A percentile compares a stretch with the other conserved stretches of the same genome.
Conservation (phyloP, 1,140 invertebrate species). For the Subanguina moxae region DNA sequence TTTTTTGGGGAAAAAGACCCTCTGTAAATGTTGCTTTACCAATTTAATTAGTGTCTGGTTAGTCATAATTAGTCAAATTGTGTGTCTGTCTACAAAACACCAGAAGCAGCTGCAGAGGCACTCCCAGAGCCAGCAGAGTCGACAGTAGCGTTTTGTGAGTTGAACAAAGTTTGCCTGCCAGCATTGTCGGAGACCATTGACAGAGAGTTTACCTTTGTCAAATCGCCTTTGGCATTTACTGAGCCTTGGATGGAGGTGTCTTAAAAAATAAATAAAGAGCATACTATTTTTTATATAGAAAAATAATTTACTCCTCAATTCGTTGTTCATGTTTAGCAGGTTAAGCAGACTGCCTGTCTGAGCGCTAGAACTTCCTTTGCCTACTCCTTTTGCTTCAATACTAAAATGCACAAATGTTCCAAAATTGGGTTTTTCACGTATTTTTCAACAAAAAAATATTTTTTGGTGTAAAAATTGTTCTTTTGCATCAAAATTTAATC, state of each 20-base stretch:
- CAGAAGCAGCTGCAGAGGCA: slow-evolving; percentile 30
- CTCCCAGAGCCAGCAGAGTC: slow-evolving; percentile 19
- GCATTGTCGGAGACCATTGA: slow-evolving; percentile 30
- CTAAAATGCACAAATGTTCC: too few species aligned
- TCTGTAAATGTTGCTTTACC: too few species aligned
- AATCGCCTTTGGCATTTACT: slow-evolving; percentile 27
- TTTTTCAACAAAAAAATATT: too few species aligned
- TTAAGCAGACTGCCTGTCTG: slow-evolving; percentile 2
- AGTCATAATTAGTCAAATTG: background rate
- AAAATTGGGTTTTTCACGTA: too few species aligned
- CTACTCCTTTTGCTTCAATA: slow-evolving; percentile 23
- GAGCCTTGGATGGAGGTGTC: slow-evolving; percentile 23
- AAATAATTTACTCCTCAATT: slow-evolving; percentile 4
- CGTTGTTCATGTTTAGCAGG: slow-evolving; percentile 17
- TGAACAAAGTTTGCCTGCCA: slow-evolving; percentile 30
- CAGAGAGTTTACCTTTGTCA: slow-evolving; percentile 26
- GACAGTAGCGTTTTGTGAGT: slow-evolving; percentile 28
- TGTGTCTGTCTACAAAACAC: slow-evolving; percentile 14
- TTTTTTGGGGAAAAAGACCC: too few species aligned
- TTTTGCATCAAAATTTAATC: too few species aligned
- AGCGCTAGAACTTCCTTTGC: slow-evolving; percentile 6
- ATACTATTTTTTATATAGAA: background rate
- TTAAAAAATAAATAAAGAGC: slow-evolving; percentile 9
- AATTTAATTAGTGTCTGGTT: too few species aligned
- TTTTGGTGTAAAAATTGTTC: too few species aligned